Evolutionary conservation across 2,113 vertebrate species (phyloP).

Genomic region (Alosa alosa): DNA sequence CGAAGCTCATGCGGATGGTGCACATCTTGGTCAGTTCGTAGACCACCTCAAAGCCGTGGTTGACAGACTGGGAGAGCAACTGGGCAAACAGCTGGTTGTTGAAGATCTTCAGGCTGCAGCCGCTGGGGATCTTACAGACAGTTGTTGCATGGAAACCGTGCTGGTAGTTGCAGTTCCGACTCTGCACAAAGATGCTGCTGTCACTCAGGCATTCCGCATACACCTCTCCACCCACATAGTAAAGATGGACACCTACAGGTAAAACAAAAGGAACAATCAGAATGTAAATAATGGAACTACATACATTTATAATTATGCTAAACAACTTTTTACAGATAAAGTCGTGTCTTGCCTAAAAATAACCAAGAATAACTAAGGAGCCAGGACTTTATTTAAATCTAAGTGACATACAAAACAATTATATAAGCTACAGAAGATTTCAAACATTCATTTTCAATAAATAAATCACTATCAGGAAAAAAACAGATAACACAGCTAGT

Average conservation of each 20-base stretch:
- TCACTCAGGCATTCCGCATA: slow-evolving; percentile 96
- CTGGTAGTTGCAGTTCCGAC: slow-evolving; percentile 98
- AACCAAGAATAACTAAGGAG: neutral
- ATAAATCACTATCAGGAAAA: neutral
- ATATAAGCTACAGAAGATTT: neutral
- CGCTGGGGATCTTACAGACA: slow-evolving; percentile 96
- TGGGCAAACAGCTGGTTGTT: slow-evolving; percentile 98
- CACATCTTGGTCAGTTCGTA: slow-evolving; percentile 99
- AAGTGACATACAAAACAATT: neutral
- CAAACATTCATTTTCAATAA: neutral
- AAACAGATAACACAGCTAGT: neutral
- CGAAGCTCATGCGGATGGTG: slow-evolving; percentile 96
- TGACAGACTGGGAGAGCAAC: slow-evolving; percentile 93
- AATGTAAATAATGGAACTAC: neutral
- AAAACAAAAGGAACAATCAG: neutral
- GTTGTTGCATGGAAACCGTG: slow-evolving; percentile 96
- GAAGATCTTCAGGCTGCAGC: slow-evolving; percentile 98
- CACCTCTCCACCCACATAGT: slow-evolving; percentile 93
- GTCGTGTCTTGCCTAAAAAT: neutral
- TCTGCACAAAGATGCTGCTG: slow-evolving; percentile 98
- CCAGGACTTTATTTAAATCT: neutral
- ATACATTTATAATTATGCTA: no score
- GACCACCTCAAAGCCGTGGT: slow-evolving; percentile 95
- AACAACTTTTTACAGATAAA: neutral
- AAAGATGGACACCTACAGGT: slow-evolving; percentile 85